These are phyloP conservation scores for Tauraco erythrolophus DNA, from an alignment of 2,113 vertebrate genomes.

Conservation along the genomic window DNA sequence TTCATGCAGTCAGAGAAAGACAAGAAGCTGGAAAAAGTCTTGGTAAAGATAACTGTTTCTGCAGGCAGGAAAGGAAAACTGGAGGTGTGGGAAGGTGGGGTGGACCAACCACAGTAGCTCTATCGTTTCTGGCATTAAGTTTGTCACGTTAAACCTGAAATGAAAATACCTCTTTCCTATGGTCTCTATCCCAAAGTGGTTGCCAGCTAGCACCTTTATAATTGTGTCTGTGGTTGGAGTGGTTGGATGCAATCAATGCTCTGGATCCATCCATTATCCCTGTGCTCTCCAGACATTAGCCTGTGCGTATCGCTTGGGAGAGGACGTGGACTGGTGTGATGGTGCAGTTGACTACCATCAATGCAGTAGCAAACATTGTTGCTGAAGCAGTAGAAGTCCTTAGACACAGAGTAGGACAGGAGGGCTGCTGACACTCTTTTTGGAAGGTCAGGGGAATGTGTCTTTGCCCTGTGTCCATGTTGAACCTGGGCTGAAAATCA, in stretches of 20 bases:
- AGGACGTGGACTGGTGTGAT: background rate
- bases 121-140: background rate
- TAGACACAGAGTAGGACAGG: background rate
- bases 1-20: background rate
- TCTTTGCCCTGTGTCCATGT: background rate
- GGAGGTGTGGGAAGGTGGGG: background rate
- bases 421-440: background rate
- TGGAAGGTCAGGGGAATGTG: background rate
- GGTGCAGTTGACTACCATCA: background rate
- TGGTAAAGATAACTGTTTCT: background rate
- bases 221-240: background rate
- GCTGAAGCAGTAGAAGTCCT: background rate
- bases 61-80: background rate
- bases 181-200: background rate
- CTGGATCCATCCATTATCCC: background rate
- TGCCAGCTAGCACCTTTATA: background rate
- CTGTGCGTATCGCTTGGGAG: fast-evolving
- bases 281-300: background rate
- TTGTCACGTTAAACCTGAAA: background rate
- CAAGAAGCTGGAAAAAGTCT: background rate
- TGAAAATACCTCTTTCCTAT: background rate
- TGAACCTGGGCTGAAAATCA: background rate
- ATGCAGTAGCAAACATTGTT: background rate
- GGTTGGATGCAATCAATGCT: background rate
- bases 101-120: background rate